Conservation (phyloP, 2,113 vertebrate genomes). For the Protobothrops flavoviridis region DNA sequence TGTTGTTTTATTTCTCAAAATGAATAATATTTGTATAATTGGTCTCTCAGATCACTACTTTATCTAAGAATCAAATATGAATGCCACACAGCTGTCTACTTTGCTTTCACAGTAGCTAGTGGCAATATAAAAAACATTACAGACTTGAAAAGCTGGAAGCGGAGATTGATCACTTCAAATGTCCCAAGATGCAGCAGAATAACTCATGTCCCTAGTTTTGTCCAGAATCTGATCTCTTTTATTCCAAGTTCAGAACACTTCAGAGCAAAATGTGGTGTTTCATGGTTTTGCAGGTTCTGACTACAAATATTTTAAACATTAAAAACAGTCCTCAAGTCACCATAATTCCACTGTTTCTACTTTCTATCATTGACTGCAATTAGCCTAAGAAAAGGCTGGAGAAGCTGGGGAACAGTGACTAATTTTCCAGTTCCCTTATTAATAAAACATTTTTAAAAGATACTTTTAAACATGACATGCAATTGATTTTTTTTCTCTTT, state of each 20-base stretch:
- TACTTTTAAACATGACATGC: background rate
- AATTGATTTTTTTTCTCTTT: background rate
- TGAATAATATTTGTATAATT: background rate
- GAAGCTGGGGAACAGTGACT: background rate
- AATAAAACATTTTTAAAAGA: background rate
- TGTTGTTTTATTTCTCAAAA: background rate
- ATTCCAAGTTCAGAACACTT: background rate
- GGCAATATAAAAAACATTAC: background rate
- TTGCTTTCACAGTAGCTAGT: background rate
- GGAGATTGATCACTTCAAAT: background rate
- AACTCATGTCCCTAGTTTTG: background rate
- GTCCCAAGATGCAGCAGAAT: background rate
- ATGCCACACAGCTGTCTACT: background rate
- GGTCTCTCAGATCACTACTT: background rate
- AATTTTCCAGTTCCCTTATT: background rate
- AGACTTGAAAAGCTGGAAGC: background rate
- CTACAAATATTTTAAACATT: background rate
- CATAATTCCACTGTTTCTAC: background rate
- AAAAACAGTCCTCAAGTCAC: background rate
- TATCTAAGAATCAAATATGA: background rate
- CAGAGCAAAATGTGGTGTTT: background rate
- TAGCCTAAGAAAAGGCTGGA: background rate
- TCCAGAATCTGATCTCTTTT: background rate
- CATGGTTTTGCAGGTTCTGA: background rate
- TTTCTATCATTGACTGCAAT: background rate